These are phyloP conservation scores for Eulithis prunata DNA, from an alignment of 2,888 invertebrate genomes.

Conservation along the genomic window DNA sequence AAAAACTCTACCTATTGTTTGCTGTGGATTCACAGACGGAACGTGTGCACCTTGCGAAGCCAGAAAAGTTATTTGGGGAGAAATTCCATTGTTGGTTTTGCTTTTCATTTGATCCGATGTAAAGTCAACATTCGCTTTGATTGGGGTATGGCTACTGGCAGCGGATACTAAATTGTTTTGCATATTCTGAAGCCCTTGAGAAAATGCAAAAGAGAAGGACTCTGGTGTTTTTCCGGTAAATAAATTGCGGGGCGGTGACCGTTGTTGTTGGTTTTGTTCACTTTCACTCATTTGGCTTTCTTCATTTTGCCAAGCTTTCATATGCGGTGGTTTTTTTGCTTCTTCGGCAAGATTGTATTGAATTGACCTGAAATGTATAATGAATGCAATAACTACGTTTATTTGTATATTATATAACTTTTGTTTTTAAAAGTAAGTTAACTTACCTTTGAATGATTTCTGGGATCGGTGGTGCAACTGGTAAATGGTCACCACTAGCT, in stretches of 20 bases:
- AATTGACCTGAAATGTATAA: slow-evolving; percentile 60
- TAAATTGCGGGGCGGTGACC: slow-evolving; percentile 59
- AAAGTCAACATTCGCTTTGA: slow-evolving; percentile 62
- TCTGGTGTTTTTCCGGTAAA: slow-evolving; percentile 78
- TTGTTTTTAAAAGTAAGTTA: neutral
- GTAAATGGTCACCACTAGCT: slow-evolving; percentile 90
- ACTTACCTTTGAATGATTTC: slow-evolving; percentile 86
- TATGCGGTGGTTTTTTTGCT: slow-evolving; percentile 69
- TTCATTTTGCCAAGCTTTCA: slow-evolving; percentile 67
- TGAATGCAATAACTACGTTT: too few relatives aligned
- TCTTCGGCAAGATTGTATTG: slow-evolving; percentile 81
- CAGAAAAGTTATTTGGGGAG: slow-evolving; percentile 78
- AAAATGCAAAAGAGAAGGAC: slow-evolving; percentile 74
- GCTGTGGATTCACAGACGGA: slow-evolving; percentile 63
- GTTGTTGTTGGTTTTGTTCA: slow-evolving; percentile 54
- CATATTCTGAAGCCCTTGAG: slow-evolving; percentile 55
- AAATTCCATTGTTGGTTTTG: slow-evolving; percentile 65
- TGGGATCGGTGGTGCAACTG: slow-evolving; percentile 90
- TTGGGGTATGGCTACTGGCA: slow-evolving; percentile 63
- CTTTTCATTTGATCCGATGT: slow-evolving; percentile 61
- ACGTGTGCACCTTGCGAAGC: slow-evolving; percentile 78
- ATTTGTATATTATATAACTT: neutral
- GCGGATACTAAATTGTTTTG: slow-evolving; percentile 66
- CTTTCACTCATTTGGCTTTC: slow-evolving; percentile 59
- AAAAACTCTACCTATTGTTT: slow-evolving; percentile 63